Conservation (phyloP, 2,888 invertebrate species). For the Hydropsyche betteni region DNA sequence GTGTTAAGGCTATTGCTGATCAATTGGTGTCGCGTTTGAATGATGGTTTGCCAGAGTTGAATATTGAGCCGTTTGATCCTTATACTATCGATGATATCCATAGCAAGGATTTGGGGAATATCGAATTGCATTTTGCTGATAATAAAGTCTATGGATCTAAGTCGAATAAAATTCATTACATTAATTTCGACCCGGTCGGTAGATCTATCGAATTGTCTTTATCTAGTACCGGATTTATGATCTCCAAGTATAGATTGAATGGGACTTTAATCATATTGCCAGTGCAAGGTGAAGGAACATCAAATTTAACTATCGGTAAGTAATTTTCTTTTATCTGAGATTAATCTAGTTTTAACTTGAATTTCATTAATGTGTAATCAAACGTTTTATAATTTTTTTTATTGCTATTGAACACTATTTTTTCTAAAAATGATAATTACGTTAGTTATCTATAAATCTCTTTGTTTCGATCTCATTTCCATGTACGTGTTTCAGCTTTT, state of each 20-base stretch:
- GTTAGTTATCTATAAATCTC: no score
- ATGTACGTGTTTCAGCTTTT: no score
- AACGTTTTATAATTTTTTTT: no score
- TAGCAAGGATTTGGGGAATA: not conserved
- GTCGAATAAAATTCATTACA: not conserved
- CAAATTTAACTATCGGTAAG: conserved; percentile 44
- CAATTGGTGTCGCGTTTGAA: conserved; percentile 57
- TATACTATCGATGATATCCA: conserved; percentile 26
- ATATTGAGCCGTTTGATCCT: conserved; percentile 61
- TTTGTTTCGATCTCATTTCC: no score
- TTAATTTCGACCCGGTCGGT: conserved; percentile 39
- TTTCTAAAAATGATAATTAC: no score
- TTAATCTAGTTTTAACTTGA: no score
- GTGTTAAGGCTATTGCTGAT: conserved; percentile 58
- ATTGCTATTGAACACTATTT: no score
- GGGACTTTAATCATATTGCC: conserved; percentile 47
- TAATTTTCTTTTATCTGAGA: not conserved
- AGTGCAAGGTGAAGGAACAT: conserved; percentile 43
- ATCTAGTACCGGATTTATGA: conserved; percentile 27
- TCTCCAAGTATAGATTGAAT: conserved; percentile 43
- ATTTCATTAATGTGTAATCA: no score
- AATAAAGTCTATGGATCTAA: not conserved
- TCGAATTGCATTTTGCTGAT: conserved; percentile 8
- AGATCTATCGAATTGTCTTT: conserved; percentile 30
- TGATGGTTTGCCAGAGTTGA: conserved; percentile 60